Percentiles rank a stretch among this genome's conserved stretches.
Conservation (phyloP, 2,797 vertebrate genomes). For the Gadopsis marmoratus region DNA sequence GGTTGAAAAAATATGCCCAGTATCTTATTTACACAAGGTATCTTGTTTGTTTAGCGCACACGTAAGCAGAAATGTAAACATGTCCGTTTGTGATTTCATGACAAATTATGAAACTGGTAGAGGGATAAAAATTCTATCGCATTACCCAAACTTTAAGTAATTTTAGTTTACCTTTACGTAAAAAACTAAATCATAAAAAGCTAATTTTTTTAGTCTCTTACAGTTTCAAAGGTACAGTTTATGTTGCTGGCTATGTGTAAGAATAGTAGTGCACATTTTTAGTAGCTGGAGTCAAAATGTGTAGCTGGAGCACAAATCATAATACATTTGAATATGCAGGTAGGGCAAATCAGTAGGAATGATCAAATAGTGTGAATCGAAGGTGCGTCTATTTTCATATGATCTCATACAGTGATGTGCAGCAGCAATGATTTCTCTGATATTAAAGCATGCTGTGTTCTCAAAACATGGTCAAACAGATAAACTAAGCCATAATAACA, state of each 20-base stretch:
- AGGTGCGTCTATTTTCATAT: neutral
- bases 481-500: neutral
- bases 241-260: neutral
- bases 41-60: neutral
- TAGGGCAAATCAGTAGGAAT: neutral
- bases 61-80: neutral
- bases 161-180: neutral
- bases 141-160: neutral
- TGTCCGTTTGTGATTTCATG: neutral
- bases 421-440: neutral
- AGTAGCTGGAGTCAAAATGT: neutral
- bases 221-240: neutral
- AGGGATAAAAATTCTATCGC: neutral
- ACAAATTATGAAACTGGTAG: neutral
- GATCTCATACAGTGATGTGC: neutral
- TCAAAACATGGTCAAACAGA: neutral
- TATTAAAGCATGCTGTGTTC: neutral
- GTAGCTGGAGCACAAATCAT: neutral
- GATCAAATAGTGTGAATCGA: slow-evolving; percentile 1
- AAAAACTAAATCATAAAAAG: neutral
- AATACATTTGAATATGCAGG: neutral
- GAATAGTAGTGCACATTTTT: neutral
- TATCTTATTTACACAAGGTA: neutral
- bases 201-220: neutral
- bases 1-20: neutral